Evolutionary conservation across 2,888 invertebrate genomes (phyloP), one percentile per base, ranked within the genome.

Genomic region (Operophtera brumata): DNA sequence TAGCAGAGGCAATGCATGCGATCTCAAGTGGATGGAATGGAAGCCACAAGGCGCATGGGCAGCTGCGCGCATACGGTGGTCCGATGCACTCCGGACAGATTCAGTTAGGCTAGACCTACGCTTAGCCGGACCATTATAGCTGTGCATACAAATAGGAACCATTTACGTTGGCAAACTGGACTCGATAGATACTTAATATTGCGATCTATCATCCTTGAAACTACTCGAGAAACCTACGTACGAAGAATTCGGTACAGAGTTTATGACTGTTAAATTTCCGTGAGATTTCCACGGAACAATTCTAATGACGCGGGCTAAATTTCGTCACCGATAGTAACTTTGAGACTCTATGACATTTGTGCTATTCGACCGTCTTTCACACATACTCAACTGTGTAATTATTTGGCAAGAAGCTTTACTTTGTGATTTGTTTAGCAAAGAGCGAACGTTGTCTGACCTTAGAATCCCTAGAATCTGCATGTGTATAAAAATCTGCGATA

Each of bases 1-100:
- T 67, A 65, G 62, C 62, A 59, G 62, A 64, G 62, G 58, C 62
- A 66, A 48, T 48, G 52, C 65, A 57, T 56, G 65, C 64, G 57
- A 67, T 72, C 73, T 78, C 75, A 69, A 79, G 76, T 77, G 78
- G 74, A 69, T 60, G 71, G 66, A 71, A 73, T 64, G 68, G 64
- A 62, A 66, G 66, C 67, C 66, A 65, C 57, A 54, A 61, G 54
- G 64, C 49, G 63, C 55, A 54, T 35, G 47, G 44, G 51, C 70
- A 69, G 73, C 72, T 67, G 71, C 57, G 50, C 61, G 54, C 63
- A 62, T 53, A 55, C 68, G 69, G 70, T 65, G 46, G 51, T 57
- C 56, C 45, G 8, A 45, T 52, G 48, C 48, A 57, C 48, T 52
- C 41, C 26, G 30, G 43, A 5, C 47, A 47, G 40, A 13, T 35